Base-by-base conservation (phyloP, 2,113 vertebrate genomes). In the Calypte anna region DNA sequence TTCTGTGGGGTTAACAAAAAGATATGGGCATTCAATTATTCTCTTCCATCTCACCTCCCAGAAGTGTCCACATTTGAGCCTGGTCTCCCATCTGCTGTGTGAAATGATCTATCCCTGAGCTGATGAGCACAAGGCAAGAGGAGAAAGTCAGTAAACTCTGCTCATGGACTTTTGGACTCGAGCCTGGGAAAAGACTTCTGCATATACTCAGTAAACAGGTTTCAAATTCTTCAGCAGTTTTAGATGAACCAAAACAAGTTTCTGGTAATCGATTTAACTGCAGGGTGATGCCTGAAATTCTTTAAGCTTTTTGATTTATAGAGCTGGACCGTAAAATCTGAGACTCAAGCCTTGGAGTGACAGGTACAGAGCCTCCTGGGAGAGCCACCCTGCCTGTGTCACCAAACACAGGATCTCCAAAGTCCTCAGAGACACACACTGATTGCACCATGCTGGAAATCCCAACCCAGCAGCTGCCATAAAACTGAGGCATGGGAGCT, bases 351-450 rank as follows among this genome's bases (percentile, higher is more conserved):
- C 30, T 74, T 61, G 2, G 1, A 28, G 55, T 28, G 54, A 58
- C 54, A 57, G 7, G 33, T 19, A 48, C 5, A 8, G 23, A 62
- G 55, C 62, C 51, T 73, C 25, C 50, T 25, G 20, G 46, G 55
- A 38, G 14, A 80, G 36, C 8, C 27, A 48, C 24, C 44, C 43
- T 40, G 44, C 31, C 62, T 76, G 4, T 50, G 30, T 55, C 48
- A 27, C 18, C 18, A 75, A 22, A 50, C 10, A 21, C 36, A 48
- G 27, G 0, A 2, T 53, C 64, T 70, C 28, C 38, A 18, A 27
- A 16, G 17, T 33, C 64, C 44, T 38, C 4, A 1, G 64, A 54
- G 31, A 38, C 15, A 38, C 0, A 9, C 12, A 30, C 9, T 2
- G 0, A 44, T 13, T 30, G 22, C 3, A 1, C 33, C 23, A 28